Conservation (phyloP, 1,140 invertebrate species). For the Diorhabda elongata region DNA sequence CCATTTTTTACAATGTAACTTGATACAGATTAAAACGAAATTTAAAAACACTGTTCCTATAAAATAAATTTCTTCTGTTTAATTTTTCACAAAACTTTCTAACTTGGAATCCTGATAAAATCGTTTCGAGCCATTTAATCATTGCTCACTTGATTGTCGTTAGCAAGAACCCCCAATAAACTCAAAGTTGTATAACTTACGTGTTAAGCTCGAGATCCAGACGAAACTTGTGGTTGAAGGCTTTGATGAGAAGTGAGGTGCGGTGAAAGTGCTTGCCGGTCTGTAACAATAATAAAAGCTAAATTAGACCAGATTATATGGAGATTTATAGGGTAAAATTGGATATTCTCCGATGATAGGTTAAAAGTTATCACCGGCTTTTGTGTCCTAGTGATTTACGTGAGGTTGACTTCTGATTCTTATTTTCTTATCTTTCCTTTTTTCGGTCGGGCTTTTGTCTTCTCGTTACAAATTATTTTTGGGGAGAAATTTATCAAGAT, state of each 20-base stretch:
- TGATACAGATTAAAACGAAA: no score
- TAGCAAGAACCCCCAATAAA: not conserved
- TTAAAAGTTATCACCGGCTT: not conserved
- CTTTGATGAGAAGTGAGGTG: constrained; percentile 90
- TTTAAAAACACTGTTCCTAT: no score
- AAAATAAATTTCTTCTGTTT: no score
- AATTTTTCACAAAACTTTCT: no score
- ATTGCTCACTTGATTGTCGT: not conserved
- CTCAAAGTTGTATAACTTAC: constrained; percentile 63
- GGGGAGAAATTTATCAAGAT: not conserved
- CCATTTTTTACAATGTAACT: no score
- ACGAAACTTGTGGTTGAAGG: constrained; percentile 94
- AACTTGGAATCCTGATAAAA: not conserved
- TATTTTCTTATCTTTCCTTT: not conserved
- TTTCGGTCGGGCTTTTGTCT: not conserved
- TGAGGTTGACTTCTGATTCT: not conserved
- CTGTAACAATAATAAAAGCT: constrained; percentile 59
- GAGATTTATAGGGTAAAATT: constrained; percentile 6
- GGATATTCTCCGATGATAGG: constrained; percentile 1
- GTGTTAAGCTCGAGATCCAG: constrained; percentile 92
- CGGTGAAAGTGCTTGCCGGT: constrained; percentile 89
- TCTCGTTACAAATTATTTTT: not conserved
- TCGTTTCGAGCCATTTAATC: not conserved
- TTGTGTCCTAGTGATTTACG: constrained; percentile 1
- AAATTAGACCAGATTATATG: constrained; percentile 10